Percentiles rank a stretch among this genome's conserved stretches.
Evolutionary conservation across 35 echinoderm and acorn worm species (phyloP).

Genomic region (Ophioderma brevispina): DNA sequence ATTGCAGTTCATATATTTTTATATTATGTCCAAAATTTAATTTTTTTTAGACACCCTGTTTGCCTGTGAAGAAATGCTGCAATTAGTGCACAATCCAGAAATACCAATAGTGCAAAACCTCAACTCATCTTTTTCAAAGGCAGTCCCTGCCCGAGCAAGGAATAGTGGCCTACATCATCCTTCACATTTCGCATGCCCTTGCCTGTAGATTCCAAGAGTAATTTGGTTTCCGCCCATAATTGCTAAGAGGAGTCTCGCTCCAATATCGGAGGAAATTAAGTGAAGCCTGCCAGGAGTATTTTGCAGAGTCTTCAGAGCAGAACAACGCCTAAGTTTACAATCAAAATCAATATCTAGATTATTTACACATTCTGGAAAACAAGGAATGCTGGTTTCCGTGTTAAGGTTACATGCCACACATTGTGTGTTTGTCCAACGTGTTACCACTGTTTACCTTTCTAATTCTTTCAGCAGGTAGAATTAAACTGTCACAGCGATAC

Average conservation of each 20-base stretch:
- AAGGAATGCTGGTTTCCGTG: neutral
- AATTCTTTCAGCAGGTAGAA: neutral
- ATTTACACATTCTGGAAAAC: neutral
- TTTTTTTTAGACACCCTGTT: no score
- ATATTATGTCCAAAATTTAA: no score
- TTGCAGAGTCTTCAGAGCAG: no score
- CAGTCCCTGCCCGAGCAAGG: no score
- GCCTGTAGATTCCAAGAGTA: neutral
- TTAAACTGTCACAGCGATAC: neutral
- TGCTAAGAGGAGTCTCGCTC: neutral
- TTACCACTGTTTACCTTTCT: neutral
- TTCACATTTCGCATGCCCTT: neutral
- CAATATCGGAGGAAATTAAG: neutral
- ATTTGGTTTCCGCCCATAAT: neutral
- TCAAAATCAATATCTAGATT: constrained; percentile 1
- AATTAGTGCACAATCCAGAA: no score
- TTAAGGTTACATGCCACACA: neutral
- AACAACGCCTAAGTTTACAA: neutral
- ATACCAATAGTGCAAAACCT: no score
- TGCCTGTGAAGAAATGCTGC: no score
- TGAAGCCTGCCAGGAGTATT: no score
- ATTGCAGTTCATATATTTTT: no score
- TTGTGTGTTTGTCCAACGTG: neutral
- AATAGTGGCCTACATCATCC: no score
- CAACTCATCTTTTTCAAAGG: no score